These are phyloP conservation scores for Sitta carolinensis DNA, from an alignment of 2,797 vertebrate genomes.

Conservation along the genomic window DNA sequence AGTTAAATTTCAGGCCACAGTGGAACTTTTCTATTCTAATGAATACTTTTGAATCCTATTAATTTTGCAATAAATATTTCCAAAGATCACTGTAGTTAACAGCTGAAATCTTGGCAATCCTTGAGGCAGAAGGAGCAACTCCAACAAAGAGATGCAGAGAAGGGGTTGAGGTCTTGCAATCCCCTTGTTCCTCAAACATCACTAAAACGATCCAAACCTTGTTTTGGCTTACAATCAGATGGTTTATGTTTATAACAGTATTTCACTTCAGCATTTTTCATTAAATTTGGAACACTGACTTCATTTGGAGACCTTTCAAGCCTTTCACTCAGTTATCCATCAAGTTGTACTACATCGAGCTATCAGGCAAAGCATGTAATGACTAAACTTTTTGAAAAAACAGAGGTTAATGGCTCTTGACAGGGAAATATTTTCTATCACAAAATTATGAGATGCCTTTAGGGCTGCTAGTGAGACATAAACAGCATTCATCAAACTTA, in stretches of 20 bases:
- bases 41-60: background rate
- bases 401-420: slow-evolving; percentile 44
- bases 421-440: slow-evolving; percentile 47
- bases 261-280: background rate
- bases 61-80: background rate
- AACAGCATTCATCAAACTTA: slow-evolving; percentile 31
- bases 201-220: background rate
- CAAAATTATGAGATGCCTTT: slow-evolving; percentile 20
- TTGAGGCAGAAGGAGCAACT: background rate
- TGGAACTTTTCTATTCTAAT: background rate
- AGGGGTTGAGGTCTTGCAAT: background rate
- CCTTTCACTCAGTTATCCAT: background rate
- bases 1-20: background rate
- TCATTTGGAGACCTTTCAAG: slow-evolving; percentile 29
- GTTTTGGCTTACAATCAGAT: background rate
- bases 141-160: background rate
- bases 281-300: background rate
- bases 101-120: background rate
- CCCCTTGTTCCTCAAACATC: background rate
- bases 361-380: slow-evolving; percentile 23
- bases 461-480: slow-evolving; percentile 35
- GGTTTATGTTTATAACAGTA: background rate
- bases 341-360: background rate
- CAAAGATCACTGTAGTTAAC: background rate
- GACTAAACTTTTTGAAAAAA: background rate